Percentiles rank a stretch among this genome's conserved stretches.
These are phyloP conservation scores for Parazoanthus atlanticus DNA, from an alignment of 92 coral and sea anemone species.

Conservation along the genomic window DNA sequence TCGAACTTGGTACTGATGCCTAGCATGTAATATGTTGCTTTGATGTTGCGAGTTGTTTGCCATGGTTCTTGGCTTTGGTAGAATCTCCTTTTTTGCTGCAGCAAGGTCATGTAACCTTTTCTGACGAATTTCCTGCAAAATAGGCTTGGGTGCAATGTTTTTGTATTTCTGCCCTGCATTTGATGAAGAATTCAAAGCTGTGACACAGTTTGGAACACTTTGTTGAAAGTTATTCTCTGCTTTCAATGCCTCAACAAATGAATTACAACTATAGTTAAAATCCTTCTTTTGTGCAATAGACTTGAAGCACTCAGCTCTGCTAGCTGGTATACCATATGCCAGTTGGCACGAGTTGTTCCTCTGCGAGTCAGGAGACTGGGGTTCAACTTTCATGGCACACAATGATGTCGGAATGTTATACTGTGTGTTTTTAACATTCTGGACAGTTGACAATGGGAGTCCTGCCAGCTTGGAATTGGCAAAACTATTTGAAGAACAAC, in stretches of 20 bases:
- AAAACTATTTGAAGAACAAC: background rate
- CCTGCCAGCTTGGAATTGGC: background rate
- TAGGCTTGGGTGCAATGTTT: constrained; percentile 35
- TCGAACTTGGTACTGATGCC: background rate
- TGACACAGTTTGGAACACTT: background rate
- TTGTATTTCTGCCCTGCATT: constrained; percentile 20
- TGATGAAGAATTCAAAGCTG: background rate
- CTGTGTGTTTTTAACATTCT: background rate
- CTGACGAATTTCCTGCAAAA: constrained; percentile 2
- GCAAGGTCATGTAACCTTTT: background rate
- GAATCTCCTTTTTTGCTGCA: constrained; percentile 9
- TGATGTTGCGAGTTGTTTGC: background rate
- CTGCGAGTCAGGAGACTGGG: background rate
- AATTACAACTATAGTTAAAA: background rate
- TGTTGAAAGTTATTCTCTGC: constrained; percentile 14
- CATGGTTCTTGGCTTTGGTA: constrained; percentile 9
- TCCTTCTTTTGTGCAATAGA: background rate
- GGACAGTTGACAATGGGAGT: background rate
- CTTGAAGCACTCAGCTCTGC: background rate
- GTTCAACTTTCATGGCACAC: constrained; percentile 1
- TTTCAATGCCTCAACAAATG: constrained; percentile 18
- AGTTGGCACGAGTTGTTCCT: background rate
- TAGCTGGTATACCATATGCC: background rate
- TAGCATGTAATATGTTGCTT: background rate
- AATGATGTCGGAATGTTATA: background rate